Evolutionary conservation across 2,888 invertebrate genomes (phyloP).

Genomic region (Anaspis maculata): DNA sequence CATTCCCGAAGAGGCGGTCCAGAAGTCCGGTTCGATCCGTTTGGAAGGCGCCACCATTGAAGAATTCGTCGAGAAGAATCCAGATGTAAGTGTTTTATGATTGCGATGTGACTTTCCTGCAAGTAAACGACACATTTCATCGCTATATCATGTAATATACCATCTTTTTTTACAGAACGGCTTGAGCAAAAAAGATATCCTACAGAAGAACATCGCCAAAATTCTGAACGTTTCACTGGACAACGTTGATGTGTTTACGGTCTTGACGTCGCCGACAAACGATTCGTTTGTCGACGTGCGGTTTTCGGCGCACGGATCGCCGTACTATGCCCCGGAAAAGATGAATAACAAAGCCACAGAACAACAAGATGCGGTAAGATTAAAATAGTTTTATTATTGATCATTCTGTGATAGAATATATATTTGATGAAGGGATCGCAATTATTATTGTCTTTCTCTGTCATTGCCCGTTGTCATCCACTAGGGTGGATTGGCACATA

Average conservation of each 20-base stretch:
- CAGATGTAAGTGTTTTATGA: conserved; percentile 37
- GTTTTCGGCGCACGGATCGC: conserved; percentile 90
- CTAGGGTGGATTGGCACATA: too few relatives aligned
- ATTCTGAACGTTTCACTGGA: conserved; percentile 69
- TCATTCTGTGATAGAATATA: too few relatives aligned
- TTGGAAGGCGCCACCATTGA: conserved; percentile 75
- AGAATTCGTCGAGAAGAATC: conserved; percentile 66
- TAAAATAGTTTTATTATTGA: conserved; percentile 1
- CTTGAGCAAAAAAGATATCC: conserved; percentile 62
- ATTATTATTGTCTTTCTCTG: too few relatives aligned
- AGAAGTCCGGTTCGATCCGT: conserved; percentile 86
- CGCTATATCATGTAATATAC: too few relatives aligned
- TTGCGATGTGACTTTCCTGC: background rate
- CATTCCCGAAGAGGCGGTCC: conserved; percentile 86
- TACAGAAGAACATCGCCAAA: conserved; percentile 52
- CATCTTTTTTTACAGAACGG: conserved; percentile 31
- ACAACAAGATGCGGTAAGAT: conserved; percentile 58
- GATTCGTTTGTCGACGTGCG: conserved; percentile 71
- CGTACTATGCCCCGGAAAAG: conserved; percentile 82
- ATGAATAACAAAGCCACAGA: conserved; percentile 77
- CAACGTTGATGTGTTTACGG: conserved; percentile 91
- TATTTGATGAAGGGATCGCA: too few relatives aligned
- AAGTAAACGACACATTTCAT: too few relatives aligned
- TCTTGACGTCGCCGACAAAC: conserved; percentile 60
- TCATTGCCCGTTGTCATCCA: too few relatives aligned